Conservation (phyloP, 2,113 vertebrate genomes). For the Azemiops feae region DNA sequence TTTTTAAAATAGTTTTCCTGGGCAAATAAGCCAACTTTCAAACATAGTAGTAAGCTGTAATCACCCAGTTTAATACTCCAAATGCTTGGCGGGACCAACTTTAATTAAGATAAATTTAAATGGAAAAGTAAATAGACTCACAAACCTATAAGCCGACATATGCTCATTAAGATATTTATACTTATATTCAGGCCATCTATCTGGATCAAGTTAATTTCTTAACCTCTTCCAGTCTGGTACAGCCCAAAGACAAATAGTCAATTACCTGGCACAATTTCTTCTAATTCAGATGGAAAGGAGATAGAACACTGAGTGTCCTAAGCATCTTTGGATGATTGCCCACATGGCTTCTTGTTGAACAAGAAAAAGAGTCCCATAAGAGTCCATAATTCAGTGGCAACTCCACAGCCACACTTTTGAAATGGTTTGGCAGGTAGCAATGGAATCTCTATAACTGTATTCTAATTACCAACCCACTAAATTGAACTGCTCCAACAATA, state of each 20-base stretch:
- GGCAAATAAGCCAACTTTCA: background rate
- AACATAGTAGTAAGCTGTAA: background rate
- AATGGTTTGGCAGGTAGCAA: background rate
- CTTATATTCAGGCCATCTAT: background rate
- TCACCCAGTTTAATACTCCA: background rate
- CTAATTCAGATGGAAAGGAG: background rate
- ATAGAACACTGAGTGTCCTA: background rate
- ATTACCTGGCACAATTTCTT: background rate
- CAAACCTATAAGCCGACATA: background rate
- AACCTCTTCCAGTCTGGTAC: background rate
- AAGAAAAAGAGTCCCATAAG: background rate
- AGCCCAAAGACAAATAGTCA: background rate
- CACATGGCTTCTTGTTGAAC: background rate
- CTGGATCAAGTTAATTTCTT: background rate
- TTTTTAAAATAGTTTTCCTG: background rate
- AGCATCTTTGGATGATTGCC: background rate
- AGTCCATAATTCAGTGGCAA: background rate
- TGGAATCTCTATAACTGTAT: background rate
- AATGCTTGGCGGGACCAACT: background rate
- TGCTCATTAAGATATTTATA: background rate
- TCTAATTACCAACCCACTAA: background rate
- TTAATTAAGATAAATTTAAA: background rate
- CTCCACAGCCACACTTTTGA: background rate
- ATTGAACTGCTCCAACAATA: background rate
- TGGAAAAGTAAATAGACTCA: background rate